Evolutionary conservation across 2,113 vertebrate species (phyloP).

Genomic region (Thryonomys swinderianus): DNA sequence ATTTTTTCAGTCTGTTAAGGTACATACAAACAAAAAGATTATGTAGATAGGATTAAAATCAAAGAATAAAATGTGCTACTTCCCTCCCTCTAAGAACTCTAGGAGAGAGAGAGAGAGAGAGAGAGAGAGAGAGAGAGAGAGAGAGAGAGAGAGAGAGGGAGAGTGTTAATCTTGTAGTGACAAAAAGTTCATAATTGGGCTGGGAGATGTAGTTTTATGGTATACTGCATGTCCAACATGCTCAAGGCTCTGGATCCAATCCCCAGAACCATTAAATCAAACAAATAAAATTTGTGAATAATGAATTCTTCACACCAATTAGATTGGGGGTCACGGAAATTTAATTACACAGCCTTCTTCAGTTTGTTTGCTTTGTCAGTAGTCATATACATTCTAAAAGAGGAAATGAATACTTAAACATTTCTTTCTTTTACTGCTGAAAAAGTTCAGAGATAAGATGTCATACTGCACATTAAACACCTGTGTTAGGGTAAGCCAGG

Average conservation of each 20-base stretch:
- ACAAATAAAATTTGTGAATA: neutral
- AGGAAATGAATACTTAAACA: neutral
- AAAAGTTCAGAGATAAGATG: neutral
- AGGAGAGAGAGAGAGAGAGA: neutral
- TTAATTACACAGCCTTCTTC: neutral
- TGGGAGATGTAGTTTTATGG: neutral
- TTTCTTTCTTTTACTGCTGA: conserved; percentile 14
- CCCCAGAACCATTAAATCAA: neutral
- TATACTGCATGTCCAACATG: neutral
- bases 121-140: neutral
- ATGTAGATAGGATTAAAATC: neutral
- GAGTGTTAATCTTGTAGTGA: neutral
- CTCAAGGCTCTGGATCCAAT: neutral
- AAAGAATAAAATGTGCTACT: neutral
- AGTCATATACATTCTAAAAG: neutral
- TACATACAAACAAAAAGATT: neutral
- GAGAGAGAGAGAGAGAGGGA: neutral
- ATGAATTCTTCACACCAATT: conserved; percentile 13
- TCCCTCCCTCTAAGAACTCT: neutral
- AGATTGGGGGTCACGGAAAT: neutral
- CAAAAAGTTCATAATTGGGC: neutral
- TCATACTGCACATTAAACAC: neutral
- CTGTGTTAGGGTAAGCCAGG: neutral
- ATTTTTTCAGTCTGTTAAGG: neutral
- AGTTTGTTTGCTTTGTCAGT: neutral